phyloP scores from a whole-genome alignment of 1,140 invertebrate genomes.

The Leucophenga varia region DNA sequence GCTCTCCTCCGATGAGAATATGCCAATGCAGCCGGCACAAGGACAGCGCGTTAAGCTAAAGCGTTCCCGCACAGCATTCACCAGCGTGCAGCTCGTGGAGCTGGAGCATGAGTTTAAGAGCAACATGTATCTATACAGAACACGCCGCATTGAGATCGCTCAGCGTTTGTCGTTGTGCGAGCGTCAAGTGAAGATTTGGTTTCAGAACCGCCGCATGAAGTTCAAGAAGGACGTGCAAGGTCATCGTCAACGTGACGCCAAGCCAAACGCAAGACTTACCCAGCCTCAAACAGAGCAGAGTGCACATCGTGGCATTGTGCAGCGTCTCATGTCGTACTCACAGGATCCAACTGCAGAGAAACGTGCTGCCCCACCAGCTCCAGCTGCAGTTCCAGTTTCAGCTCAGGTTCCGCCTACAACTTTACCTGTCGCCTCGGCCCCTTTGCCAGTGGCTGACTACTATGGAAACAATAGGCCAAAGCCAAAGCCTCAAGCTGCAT shows the following conservation, averaged over 20 bases:
- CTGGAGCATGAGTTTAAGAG: constrained; percentile 58
- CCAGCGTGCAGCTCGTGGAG: constrained; percentile 77
- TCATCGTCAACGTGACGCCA: constrained; percentile 24
- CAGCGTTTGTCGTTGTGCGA: constrained; percentile 74
- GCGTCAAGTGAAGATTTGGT: constrained; percentile 92
- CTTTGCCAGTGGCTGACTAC: background rate
- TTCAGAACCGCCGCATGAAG: constrained; percentile 54
- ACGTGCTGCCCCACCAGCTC: constrained; percentile 2
- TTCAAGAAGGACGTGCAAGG: constrained; percentile 47
- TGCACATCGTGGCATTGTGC: constrained; percentile 43
- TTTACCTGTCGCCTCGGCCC: background rate
- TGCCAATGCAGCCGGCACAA: constrained; percentile 25
- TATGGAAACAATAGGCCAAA: no score
- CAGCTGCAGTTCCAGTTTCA: no score
- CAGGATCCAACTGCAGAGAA: constrained; percentile 37
- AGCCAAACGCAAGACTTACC: constrained; percentile 22
- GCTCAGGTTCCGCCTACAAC: constrained; percentile 1
- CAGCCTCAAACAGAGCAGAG: constrained; percentile 41
- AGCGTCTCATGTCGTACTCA: constrained; percentile 49
- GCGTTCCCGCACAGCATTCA: constrained; percentile 75
- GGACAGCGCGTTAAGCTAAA: constrained; percentile 36
- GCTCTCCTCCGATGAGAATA: constrained; percentile 42
- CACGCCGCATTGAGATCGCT: constrained; percentile 79
- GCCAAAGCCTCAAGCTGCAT: constrained; percentile 10
- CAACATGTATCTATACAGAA: constrained; percentile 78